Evolutionary conservation across 2,113 vertebrate genomes (phyloP).

Genomic region (Vimba vimba): DNA sequence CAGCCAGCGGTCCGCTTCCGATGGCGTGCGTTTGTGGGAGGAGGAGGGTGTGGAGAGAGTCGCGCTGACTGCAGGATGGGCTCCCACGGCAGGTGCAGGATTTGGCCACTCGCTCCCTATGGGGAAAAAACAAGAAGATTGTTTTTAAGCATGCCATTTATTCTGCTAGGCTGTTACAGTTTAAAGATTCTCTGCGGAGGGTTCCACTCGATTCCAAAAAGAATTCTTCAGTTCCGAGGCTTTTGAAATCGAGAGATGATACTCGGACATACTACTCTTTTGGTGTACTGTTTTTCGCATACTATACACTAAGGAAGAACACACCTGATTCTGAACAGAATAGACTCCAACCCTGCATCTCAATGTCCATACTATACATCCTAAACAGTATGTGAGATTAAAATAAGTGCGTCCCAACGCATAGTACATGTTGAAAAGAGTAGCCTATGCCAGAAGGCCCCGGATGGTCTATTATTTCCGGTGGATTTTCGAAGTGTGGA

Average conservation of each 20-base stretch:
- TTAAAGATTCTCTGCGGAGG: background rate
- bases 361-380: too few species aligned
- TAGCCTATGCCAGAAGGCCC: too few species aligned
- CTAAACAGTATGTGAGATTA: too few species aligned
- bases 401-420: too few species aligned
- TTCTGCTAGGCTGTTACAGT: background rate
- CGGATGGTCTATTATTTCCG: too few species aligned
- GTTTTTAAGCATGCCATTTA: background rate
- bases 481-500: too few species aligned
- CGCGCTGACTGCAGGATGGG: constrained; percentile 37
- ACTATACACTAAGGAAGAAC: too few species aligned
- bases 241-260: background rate
- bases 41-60: constrained; percentile 57
- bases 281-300: too few species aligned
- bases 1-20: constrained; percentile 96
- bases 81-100: constrained; percentile 60
- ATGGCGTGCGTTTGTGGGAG: constrained; percentile 89
- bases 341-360: too few species aligned
- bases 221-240: background rate
- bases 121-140: background rate
- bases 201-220: background rate
- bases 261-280: too few species aligned
- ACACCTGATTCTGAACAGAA: too few species aligned
- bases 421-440: too few species aligned
- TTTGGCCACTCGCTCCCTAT: constrained; percentile 74